phyloP scores from a whole-genome alignment of 2,113 vertebrate species.

The Forbesichthys agassizii region DNA sequence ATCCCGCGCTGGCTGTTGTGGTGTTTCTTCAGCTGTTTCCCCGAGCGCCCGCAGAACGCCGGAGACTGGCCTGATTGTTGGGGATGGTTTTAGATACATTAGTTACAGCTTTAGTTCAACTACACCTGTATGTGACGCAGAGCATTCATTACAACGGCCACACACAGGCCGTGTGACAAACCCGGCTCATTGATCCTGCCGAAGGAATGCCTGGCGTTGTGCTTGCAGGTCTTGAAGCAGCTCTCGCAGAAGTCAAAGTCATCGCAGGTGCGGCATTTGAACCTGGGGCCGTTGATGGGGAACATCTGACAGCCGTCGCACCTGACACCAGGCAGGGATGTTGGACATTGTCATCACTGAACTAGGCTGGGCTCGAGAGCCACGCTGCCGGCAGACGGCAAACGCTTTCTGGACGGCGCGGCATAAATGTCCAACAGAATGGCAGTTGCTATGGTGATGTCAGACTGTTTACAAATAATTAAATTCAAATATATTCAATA shows the following conservation, averaged over 20 bases:
- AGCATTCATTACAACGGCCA: neutral
- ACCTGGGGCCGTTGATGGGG: constrained; percentile 93
- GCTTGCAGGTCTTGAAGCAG: constrained; percentile 95
- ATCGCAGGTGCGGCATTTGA: constrained; percentile 96
- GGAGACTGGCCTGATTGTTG: constrained; percentile 80
- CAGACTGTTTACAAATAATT: too few species aligned
- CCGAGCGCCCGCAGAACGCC: constrained; percentile 90
- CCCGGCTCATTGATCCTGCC: constrained; percentile 97
- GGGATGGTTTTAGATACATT: neutral
- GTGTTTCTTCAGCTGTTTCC: constrained; percentile 92
- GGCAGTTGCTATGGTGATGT: too few species aligned
- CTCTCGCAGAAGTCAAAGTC: constrained; percentile 98
- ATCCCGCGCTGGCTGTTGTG: constrained; percentile 89
- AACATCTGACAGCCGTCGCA: constrained; percentile 99
- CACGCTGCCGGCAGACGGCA: too few species aligned
- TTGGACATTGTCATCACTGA: neutral
- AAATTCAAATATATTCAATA: too few species aligned
- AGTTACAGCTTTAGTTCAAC: neutral
- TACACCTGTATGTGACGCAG: too few species aligned
- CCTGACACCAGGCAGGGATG: constrained; percentile 57
- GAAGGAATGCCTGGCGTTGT: constrained; percentile 91
- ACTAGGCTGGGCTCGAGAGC: too few species aligned
- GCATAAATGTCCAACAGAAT: too few species aligned
- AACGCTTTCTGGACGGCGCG: too few species aligned
- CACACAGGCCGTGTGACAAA: constrained; percentile 41